Evolutionary conservation across 2,797 vertebrate genomes (phyloP), one percentile per base, ranked within the genome.

Genomic region (Rhabdomys pumilio): DNA sequence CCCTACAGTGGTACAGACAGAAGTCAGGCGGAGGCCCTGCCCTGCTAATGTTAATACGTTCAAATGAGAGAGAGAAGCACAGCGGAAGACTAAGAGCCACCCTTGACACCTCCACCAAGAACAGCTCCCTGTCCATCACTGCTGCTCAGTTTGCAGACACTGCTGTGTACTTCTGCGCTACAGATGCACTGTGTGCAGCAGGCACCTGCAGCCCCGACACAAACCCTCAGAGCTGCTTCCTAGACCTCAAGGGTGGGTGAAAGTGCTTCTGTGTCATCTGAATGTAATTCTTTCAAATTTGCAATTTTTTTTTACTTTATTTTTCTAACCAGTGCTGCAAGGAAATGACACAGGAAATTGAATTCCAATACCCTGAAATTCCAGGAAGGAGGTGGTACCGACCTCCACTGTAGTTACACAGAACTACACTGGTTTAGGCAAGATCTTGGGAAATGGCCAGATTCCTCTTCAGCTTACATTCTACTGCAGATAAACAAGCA

Each of bases 1-100:
- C 0, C 5, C 47, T 96, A 20, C 92, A 95, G 19, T 98, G 96
- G 96, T 97, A 97, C 34, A 93, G 38, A 41, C 92, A 96, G 69
- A 57, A 92, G 7, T 26, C 61, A 10, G 81, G 50, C 0, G 41
- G 8, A 94, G 63, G 91, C 8, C 83, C 94, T 83, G n/a, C 19
- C 44, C 5, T 9, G 0, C 4, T 96, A 3, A 59, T 96, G 38
- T 53, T 91, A 86, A 95, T 97, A 34, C 44, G 0, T 73, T 90
- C 96, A 82, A 94, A 94, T 77, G 92, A 96, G 81, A 95, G 1
- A 94, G 53, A 95, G 38, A 91, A 96, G 65, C 10, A 0, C 0
- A 92, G 9, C 0, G 90, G 50, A 63, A 96, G 92, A 80, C 19
- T 97, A 0, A 69, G 4, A 90, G 76, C 17, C 76, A 94, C 67